Base-by-base conservation (phyloP, 2,888 invertebrate species). In the Idaea dimidiata region DNA sequence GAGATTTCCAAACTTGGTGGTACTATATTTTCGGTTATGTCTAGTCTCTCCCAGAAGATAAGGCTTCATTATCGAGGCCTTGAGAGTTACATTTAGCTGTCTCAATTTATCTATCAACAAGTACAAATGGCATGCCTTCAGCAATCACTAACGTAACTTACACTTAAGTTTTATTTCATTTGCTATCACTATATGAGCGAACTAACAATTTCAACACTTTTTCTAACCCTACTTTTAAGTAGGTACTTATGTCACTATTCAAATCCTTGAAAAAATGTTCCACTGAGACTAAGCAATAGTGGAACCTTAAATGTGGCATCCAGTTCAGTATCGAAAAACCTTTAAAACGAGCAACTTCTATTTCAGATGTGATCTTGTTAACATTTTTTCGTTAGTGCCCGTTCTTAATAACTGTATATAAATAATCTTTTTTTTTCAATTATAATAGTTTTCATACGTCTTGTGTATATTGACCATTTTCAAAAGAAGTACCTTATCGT, bases 61-160 rank as follows among this genome's bases (percentile, higher is more conserved):
- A 72, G 75, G 83, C 72, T 84, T 83, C 80, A 74, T 79, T 80
- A 74, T 81, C 71, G 82, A 81, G 85, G 76, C 73, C 74, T 71
- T 62, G 64, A 67, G 74, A 75, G 67, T 70, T 79, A 78, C 75
- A 78, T 80, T 43, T 82, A 82, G 82, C 82, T 84, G 77, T 72
- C 72, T 84, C 81, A 79, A 76, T 78, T 80, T 75, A 78, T 77
- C 81, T 83, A 82, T 84, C 79, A 80, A 86, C 87, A 91, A 91
- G 91, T 91, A 91, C 91, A 91, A 91, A 81, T 81, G 83, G 84
- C 88, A 88, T 86, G 83, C 85, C 86, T 87, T 87, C 81, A 77
- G 80, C 77, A 43, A 71, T 76, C 80, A 81, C 72, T 78, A 81
- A 80, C 79, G 75, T 78, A 79, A 79, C 75, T 80, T 76, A 79